Evolutionary conservation across 2,797 vertebrate genomes (phyloP).

Genomic region (Pelochelys cantorii): DNA sequence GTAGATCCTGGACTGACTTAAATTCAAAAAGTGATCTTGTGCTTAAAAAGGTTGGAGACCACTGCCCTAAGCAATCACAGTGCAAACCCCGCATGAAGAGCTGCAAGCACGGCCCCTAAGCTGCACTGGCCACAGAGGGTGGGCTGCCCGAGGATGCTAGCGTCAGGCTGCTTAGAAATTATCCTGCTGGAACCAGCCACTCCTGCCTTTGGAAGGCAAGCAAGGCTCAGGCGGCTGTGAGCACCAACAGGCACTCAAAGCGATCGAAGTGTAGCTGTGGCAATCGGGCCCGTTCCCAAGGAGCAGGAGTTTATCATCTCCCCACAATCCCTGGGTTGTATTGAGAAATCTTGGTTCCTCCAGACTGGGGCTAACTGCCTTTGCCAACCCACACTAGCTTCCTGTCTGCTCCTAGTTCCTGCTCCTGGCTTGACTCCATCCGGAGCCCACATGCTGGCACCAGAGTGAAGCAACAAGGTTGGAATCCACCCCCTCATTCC

Average conservation of each 20-base stretch:
- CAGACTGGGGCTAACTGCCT: neutral
- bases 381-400: neutral
- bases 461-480: slow-evolving; percentile 9
- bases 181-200: neutral
- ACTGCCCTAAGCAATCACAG: neutral
- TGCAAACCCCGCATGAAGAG: neutral
- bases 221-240: neutral
- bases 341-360: neutral
- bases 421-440: neutral
- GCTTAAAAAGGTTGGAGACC: too few species aligned
- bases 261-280: neutral
- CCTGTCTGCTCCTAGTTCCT: neutral
- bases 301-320: neutral
- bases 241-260: neutral
- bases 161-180: neutral
- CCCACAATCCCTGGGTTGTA: neutral
- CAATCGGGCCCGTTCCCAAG: neutral
- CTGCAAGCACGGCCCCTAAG: neutral
- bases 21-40: too few species aligned
- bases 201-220: neutral
- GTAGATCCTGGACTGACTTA: too few species aligned
- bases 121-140: neutral
- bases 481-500: neutral
- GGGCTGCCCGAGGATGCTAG: neutral
- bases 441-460: neutral